phyloP scores from a whole-genome alignment of 1,140 invertebrate species.

The Triops cancriformis region DNA sequence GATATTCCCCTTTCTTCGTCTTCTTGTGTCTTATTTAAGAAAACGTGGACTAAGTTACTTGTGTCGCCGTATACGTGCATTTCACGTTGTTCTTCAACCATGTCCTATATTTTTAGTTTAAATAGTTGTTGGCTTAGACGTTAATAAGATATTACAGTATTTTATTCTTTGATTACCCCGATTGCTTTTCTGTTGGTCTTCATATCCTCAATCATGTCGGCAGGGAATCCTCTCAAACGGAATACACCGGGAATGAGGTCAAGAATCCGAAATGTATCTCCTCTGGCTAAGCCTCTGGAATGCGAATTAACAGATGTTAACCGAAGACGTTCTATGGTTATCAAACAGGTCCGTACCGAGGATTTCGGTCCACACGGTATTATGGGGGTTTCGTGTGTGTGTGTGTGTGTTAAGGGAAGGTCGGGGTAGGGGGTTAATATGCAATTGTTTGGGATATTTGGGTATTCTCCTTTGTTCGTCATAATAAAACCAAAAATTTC shows the following conservation, averaged over 20 bases:
- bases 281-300: background rate
- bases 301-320: background rate
- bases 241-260: background rate
- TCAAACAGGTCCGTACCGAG: too few species aligned
- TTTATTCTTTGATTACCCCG: background rate
- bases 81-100: background rate
- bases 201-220: background rate
- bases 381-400: too few species aligned
- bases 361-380: too few species aligned
- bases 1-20: background rate
- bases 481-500: too few species aligned
- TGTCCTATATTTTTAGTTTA: background rate
- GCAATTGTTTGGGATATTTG: too few species aligned
- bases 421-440: too few species aligned
- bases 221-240: background rate
- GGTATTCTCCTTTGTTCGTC: too few species aligned
- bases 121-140: background rate
- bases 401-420: too few species aligned
- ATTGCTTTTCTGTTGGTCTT: background rate
- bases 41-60: slow-evolving; percentile 1
- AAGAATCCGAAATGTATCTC: slow-evolving; percentile 5
- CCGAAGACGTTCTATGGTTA: too few species aligned
- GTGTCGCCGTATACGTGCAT: background rate
- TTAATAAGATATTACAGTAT: background rate
- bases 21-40: background rate